Evolutionary conservation across 2,113 vertebrate species (phyloP).

Genomic region (Pelodiscus sinensis): DNA sequence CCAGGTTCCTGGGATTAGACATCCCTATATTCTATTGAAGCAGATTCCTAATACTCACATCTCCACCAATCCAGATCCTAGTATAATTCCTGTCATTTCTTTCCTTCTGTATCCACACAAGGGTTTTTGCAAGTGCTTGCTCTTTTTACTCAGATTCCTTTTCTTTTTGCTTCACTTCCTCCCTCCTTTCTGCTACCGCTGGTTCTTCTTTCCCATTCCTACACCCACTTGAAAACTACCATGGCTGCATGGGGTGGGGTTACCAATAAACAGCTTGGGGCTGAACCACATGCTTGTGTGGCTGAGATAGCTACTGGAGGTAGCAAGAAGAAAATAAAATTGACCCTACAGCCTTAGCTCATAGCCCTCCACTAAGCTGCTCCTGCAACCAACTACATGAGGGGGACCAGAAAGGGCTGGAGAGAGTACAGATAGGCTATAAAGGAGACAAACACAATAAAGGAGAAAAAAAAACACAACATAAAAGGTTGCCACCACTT

Average conservation of each 20-base stretch:
- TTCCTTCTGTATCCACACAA: not conserved
- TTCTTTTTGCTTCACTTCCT: too few species aligned
- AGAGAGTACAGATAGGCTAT: not conserved
- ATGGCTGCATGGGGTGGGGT: not conserved
- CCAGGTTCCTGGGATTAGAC: not conserved
- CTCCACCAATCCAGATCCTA: not conserved
- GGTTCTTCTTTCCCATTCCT: not conserved
- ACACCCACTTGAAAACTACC: not conserved
- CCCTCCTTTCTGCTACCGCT: not conserved
- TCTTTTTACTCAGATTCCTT: not conserved
- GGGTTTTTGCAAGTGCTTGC: not conserved
- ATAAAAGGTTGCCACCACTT: too few species aligned
- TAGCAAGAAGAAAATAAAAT: not conserved
- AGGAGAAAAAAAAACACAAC: too few species aligned
- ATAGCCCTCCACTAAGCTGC: not conserved
- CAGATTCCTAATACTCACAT: not conserved
- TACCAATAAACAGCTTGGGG: not conserved
- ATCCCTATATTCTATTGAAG: not conserved
- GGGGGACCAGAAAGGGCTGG: not conserved
- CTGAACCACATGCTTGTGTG: fast-evolving
- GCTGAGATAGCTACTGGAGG: not conserved
- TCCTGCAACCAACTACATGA: not conserved
- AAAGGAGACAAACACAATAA: not conserved
- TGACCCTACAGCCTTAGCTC: not conserved
- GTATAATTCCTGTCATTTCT: not conserved